Conservation (phyloP, 1,140 invertebrate species). For the Tetranychus cinnabarinus region DNA sequence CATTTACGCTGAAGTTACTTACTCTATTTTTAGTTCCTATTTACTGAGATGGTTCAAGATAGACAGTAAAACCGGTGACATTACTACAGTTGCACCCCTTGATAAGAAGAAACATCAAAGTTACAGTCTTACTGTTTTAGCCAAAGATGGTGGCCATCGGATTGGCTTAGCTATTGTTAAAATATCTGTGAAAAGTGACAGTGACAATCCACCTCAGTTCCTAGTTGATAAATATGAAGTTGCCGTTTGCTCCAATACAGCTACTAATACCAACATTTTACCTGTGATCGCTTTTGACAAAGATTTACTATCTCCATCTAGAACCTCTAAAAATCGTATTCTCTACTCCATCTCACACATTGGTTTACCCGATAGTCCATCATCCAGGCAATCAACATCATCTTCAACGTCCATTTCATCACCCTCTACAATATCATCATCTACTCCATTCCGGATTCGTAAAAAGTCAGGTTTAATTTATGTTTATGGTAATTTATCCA, state of each 20-base stretch:
- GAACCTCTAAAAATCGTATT: not conserved
- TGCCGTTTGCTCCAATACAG: constrained; percentile 65
- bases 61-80: constrained; percentile 33
- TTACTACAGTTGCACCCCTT: constrained; percentile 25
- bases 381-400: not conserved
- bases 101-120: constrained; percentile 45
- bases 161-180: constrained; percentile 49
- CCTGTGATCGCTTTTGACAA: constrained; percentile 53
- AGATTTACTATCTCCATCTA: constrained; percentile 27
- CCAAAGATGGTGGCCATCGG: constrained; percentile 58
- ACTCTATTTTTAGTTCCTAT: constrained; percentile 51
- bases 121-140: constrained; percentile 55
- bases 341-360: not conserved
- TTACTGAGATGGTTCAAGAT: constrained; percentile 51
- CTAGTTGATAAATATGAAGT: constrained; percentile 49
- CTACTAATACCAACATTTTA: constrained; percentile 37
- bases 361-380: not conserved
- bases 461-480: not conserved
- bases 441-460: not conserved
- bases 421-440: not conserved
- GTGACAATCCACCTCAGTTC: constrained; percentile 77
- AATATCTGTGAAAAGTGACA: constrained; percentile 60
- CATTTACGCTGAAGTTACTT: constrained; percentile 48
- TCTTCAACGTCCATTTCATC: not conserved
- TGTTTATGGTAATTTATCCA: not conserved